Base-by-base conservation (phyloP, 2,113 vertebrate species). In the Istiophorus platypterus region DNA sequence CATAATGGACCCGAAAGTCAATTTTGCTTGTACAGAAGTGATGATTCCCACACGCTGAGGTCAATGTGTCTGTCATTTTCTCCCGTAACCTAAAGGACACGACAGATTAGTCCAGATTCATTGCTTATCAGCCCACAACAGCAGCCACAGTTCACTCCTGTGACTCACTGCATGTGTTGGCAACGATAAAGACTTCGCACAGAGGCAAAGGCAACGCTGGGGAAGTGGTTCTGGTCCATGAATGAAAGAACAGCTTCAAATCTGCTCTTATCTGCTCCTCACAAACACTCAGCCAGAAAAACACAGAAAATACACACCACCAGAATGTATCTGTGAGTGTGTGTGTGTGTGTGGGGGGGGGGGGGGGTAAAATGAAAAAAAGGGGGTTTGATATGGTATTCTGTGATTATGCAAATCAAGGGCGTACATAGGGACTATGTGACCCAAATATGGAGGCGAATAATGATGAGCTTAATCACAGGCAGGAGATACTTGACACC, bases 341-440 rank as follows among this genome's bases (percentile, higher is more conserved):
- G 3, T 34, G 3, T 3, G 31, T 3, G 31, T 3, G 31, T 3
- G 31, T 34, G 31, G 31, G 31, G 31, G 6, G 31, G 3, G 3
- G 51, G 54, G 14, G 47, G 41, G 2, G 13, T 20, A 6, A 13
- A 41, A 22, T 57, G 27, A n/a, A 37, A 47, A 49, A 59, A 37
- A 7, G 15, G 14, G 47, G 57, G 27, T 39, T 82, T 82, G 62
- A 59, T 80, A 68, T 49, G 80, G 71, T 81, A 11, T 77, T 68
- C 24, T 81, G 73, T 78, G 89, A 92, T 91, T 93, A 90, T 92
- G 91, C 77, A 89, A 87, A 87, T 90, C 3, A 70, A 3, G 39
- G 1, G 45, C 45, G 76, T 57, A 70, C 65, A 56, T 14, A 39
- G 80, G 77, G 87, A 90, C 54, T 74, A 26, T 47, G 61, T 92